Conservation (phyloP, 92 coral and sea anemone genomes). For the Phenganax stokvisi region DNA sequence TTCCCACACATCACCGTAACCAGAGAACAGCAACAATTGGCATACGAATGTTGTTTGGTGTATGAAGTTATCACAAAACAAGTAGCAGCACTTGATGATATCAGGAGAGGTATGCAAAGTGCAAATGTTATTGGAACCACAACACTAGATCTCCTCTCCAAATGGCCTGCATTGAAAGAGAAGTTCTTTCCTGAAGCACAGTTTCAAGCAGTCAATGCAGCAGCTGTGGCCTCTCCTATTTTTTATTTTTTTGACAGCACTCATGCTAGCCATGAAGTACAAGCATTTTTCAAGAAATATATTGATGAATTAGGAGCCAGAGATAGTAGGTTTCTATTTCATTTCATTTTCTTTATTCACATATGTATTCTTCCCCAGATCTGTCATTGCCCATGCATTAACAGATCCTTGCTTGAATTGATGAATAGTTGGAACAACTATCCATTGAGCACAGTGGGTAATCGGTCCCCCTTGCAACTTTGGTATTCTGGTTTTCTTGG, state of each 20-base stretch:
- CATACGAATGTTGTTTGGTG: constrained; percentile 37
- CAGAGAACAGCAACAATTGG: constrained; percentile 18
- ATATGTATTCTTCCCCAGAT: too few species aligned
- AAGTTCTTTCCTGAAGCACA: constrained; percentile 34
- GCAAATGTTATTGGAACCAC: constrained; percentile 36
- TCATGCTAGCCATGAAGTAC: too few species aligned
- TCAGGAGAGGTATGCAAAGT: constrained; percentile 35
- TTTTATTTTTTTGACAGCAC: not conserved
- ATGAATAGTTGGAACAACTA: too few species aligned
- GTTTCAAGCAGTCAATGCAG: not conserved
- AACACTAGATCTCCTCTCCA: constrained; percentile 25
- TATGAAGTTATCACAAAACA: constrained; percentile 41
- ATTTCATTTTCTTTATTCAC: too few species aligned
- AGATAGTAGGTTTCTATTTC: too few species aligned
- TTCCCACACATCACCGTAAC: constrained; percentile 39
- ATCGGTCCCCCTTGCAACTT: too few species aligned
- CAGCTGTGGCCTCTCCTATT: not conserved
- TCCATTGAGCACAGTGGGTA: too few species aligned
- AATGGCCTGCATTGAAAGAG: constrained; percentile 2
- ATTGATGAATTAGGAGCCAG: too few species aligned
- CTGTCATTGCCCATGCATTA: too few species aligned
- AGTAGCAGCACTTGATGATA: constrained; percentile 39
- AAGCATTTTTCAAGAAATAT: too few species aligned
- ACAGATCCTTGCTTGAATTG: too few species aligned
- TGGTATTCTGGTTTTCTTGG: too few species aligned